Evolutionary conservation across 2,113 vertebrate species (phyloP), one percentile per base, ranked within the genome.

Genomic region (Passer domesticus): DNA sequence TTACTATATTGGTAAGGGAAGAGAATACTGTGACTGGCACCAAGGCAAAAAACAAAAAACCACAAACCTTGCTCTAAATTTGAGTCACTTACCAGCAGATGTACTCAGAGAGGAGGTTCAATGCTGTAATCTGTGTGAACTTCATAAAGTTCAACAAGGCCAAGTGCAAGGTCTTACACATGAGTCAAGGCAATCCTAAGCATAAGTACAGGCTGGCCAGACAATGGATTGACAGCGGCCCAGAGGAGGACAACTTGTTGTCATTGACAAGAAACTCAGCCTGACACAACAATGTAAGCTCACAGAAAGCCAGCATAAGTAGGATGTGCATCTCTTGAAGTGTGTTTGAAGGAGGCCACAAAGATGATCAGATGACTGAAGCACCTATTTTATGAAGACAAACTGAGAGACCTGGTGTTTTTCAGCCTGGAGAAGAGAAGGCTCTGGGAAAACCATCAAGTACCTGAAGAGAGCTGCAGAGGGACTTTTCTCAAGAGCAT

Each of bases 251-350:
- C 3, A 33, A 20, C 12, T 66, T 33, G 10, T 21, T 16, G 16
- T 24, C 8, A 5, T 37, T 30, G 46, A 30, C 44, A 82, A 52
- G 37, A 67, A 67, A 30, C 28, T 59, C 60, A 44, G 33, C 10
- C 3, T 46, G 19, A n/a, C 13, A 19, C 1, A 3, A 20, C 14
- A 24, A 10, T 8, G n/a, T 39, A 33, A 39, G 44, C 28, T 53
- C 0, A 0, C 23, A 50, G 28, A 30, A 52, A 60, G 13, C 1
- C 28, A n/a, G 13, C 9, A 5, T n/a, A n/a, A 60, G 37, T 58
- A 74, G 19, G 15, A 24, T 17, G 11, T n/a, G 23, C 11, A n/a
- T 59, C 23, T 24, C 44, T 30, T 60, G 23, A 82, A 82, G 7
- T 0, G 1, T 24, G 13, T 39, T 52, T 3, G 1, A 43, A 60